Conservation (phyloP, 1,140 invertebrate genomes). For the Pseudobourletiella spinata region DNA sequence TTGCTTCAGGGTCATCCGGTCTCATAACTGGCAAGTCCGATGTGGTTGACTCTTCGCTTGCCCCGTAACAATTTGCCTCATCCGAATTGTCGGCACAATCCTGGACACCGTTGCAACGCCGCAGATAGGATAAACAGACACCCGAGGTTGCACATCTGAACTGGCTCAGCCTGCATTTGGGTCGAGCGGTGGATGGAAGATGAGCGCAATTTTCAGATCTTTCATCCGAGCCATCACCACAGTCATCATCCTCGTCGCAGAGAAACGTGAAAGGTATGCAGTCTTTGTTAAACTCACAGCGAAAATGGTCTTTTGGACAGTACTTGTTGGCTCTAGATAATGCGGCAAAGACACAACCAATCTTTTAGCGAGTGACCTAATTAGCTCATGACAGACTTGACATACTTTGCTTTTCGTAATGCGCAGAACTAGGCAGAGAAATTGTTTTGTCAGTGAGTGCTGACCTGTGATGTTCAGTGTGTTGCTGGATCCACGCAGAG, state of each 20-base stretch:
- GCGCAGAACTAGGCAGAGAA: too few species aligned
- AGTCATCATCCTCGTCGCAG: constrained; percentile 85
- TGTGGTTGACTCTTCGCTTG: too few species aligned
- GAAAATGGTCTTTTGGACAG: neutral
- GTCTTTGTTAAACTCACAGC: constrained; percentile 61
- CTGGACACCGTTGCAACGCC: constrained; percentile 84
- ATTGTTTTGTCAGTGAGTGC: too few species aligned
- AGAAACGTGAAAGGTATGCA: constrained; percentile 91
- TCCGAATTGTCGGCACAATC: constrained; percentile 90
- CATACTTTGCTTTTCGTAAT: too few species aligned
- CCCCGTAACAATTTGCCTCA: constrained; percentile 75
- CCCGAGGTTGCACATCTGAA: constrained; percentile 70
- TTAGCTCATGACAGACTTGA: too few species aligned
- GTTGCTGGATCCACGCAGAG: constrained; percentile 40
- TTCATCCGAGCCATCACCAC: constrained; percentile 86
- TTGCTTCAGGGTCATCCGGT: too few species aligned
- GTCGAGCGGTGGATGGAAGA: neutral
- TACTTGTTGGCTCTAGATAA: neutral
- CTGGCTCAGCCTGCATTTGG: neutral
- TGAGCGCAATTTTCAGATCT: constrained; percentile 56
- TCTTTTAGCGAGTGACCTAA: too few species aligned
- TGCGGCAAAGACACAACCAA: neutral
- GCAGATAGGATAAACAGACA: constrained; percentile 82
- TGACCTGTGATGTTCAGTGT: too few species aligned
- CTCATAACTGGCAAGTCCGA: too few species aligned